A percentile compares a stretch with the other conserved stretches of the same genome.
Conservation (phyloP, 2,888 invertebrate genomes). For the Acrobasis consociella region DNA sequence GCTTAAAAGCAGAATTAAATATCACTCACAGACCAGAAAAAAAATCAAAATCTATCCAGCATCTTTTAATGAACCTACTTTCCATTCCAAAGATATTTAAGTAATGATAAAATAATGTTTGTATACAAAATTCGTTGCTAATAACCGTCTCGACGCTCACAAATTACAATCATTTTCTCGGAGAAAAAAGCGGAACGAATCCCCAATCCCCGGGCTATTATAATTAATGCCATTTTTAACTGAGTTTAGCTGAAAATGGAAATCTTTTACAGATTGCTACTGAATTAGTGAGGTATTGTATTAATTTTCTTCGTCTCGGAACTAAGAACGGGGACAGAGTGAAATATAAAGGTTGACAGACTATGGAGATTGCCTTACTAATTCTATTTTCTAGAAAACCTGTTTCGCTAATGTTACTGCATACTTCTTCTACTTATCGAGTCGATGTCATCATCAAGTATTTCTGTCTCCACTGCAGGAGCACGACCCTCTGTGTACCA, state of each 20-base stretch:
- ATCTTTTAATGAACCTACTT: neutral
- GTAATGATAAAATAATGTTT: slow-evolving; percentile 16
- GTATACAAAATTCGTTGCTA: slow-evolving; percentile 12
- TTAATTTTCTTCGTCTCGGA: slow-evolving; percentile 32
- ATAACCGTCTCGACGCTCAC: slow-evolving; percentile 22
- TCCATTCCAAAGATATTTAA: slow-evolving; percentile 6
- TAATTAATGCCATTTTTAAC: slow-evolving; percentile 48
- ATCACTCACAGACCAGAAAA: too few relatives aligned
- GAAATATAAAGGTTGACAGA: too few relatives aligned
- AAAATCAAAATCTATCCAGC: neutral
- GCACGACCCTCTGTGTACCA: too few relatives aligned
- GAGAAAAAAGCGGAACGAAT: slow-evolving; percentile 27
- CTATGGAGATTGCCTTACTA: too few relatives aligned
- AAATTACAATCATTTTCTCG: slow-evolving; percentile 33
- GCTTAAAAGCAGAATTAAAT: too few relatives aligned
- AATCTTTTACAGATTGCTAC: slow-evolving; percentile 44
- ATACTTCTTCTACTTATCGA: too few relatives aligned
- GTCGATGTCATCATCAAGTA: too few relatives aligned
- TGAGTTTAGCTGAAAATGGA: slow-evolving; percentile 39
- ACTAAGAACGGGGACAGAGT: too few relatives aligned
- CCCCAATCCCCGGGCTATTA: slow-evolving; percentile 35
- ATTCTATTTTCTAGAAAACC: too few relatives aligned
- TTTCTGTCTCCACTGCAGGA: too few relatives aligned
- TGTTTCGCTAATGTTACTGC: too few relatives aligned
- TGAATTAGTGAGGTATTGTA: slow-evolving; percentile 34